Evolutionary conservation across 2,113 vertebrate genomes (phyloP).

Genomic region (Eretmochelys imbricata): DNA sequence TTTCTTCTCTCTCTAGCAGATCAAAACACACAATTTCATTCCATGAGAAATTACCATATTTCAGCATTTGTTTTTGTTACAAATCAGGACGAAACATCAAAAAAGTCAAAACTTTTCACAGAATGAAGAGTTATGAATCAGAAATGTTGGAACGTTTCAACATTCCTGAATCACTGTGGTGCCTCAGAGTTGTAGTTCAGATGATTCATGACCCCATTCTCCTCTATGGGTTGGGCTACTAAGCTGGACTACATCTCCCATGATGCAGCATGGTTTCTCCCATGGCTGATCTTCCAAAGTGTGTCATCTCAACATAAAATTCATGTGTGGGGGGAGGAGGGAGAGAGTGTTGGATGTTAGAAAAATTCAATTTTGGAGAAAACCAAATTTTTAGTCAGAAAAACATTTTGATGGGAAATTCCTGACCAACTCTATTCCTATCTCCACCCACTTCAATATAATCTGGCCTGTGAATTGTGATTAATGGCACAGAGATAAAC

Average conservation of each 20-base stretch:
- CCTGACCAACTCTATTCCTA: neutral
- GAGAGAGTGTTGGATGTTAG: fast-evolving
- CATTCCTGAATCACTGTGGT: neutral
- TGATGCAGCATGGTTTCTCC: fast-evolving
- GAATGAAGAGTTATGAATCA: neutral
- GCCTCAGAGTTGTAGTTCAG: neutral
- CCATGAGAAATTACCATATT: neutral
- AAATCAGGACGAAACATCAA: neutral
- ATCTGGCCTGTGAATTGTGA: neutral
- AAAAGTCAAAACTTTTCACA: neutral
- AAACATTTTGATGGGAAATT: neutral
- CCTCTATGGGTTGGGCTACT: neutral
- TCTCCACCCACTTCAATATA: neutral
- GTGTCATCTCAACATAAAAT: neutral
- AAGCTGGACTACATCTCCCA: neutral
- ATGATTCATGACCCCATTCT: neutral
- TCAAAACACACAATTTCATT: neutral
- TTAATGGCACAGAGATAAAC: neutral
- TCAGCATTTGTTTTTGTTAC: neutral
- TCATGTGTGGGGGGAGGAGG: neutral
- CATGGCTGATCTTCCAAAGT: neutral
- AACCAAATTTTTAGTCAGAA: neutral
- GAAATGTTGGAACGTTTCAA: neutral
- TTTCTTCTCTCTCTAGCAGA: neutral
- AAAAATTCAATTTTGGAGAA: neutral